Evolutionary conservation across 2,888 invertebrate genomes (phyloP).

Genomic region (Caenorhabditis becei): DNA sequence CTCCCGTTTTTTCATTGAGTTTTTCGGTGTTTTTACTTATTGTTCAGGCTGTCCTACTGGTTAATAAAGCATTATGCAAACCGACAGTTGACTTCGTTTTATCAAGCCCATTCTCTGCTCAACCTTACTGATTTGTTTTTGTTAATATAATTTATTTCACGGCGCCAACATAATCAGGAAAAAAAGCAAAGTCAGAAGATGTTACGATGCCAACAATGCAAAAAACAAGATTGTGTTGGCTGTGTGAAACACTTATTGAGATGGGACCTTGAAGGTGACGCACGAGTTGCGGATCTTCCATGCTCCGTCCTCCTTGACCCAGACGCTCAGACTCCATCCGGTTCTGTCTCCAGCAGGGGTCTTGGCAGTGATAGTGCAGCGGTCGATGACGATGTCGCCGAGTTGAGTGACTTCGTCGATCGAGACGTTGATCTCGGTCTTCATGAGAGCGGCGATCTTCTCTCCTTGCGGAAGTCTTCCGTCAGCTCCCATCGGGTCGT

Average conservation of each 20-base stretch:
- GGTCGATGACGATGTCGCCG: constrained; percentile 53
- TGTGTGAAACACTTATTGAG: constrained; percentile 24
- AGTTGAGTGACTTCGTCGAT: constrained; percentile 52
- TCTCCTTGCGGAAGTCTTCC: constrained; percentile 25
- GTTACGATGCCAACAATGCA: no score
- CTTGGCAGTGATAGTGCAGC: constrained; percentile 45
- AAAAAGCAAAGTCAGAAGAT: no score
- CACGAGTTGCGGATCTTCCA: constrained; percentile 64
- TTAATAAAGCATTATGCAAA: no score
- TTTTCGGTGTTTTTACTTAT: no score
- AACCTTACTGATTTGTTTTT: no score
- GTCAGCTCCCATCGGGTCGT: constrained; percentile 40
- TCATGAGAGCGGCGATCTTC: constrained; percentile 33
- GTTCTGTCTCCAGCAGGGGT: constrained; percentile 43
- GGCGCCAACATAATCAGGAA: no score
- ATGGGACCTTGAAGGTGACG: constrained; percentile 53
- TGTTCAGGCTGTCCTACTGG: no score
- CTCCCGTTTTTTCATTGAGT: no score
- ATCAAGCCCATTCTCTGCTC: no score
- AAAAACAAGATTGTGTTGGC: neutral
- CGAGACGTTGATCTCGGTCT: constrained; percentile 42
- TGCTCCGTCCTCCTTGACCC: constrained; percentile 59
- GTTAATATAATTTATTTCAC: no score
- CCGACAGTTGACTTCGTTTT: no score
- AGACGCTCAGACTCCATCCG: constrained; percentile 59